Conservation (phyloP, 2,888 invertebrate species). For the Phaedon cochleariae region DNA sequence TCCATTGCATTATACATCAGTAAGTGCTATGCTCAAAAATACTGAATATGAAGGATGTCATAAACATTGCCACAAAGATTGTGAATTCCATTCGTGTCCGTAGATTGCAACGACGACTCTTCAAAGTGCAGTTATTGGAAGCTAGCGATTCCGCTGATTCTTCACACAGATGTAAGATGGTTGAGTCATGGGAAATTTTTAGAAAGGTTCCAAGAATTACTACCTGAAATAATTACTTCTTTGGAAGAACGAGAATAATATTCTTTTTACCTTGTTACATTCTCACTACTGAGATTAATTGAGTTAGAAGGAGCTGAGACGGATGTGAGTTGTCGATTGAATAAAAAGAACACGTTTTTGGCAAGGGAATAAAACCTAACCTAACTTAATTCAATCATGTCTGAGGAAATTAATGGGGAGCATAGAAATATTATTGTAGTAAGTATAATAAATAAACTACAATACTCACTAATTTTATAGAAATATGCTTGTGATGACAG, state of each 20-base stretch:
- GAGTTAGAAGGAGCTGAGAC: no score
- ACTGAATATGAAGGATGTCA: conserved; percentile 4
- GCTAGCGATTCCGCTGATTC: conserved; percentile 25
- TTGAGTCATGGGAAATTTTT: conserved; percentile 37
- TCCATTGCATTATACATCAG: conserved; percentile 19
- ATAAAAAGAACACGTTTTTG: no score
- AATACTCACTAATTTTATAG: not conserved
- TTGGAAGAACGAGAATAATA: conserved; percentile 40
- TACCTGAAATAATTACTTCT: conserved; percentile 40
- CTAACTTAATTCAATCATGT: no score
- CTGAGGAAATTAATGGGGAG: no score
- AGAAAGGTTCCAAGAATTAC: conserved; percentile 41
- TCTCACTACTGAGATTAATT: no score
- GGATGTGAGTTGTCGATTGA: no score
- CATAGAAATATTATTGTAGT: no score
- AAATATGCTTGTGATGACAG: not conserved
- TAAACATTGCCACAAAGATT: conserved; percentile 25
- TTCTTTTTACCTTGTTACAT: no score
- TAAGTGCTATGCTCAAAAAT: conserved; percentile 14
- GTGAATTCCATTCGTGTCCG: conserved; percentile 26
- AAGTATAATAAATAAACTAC: no score
- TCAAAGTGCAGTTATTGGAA: conserved; percentile 23
- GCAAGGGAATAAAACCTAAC: no score
- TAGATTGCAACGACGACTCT: conserved; percentile 28
- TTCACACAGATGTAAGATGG: conserved; percentile 27